A percentile compares a stretch with the other conserved stretches of the same genome.
phyloP scores from a whole-genome alignment of 2,113 vertebrate genomes.

The Charadrius vociferus region DNA sequence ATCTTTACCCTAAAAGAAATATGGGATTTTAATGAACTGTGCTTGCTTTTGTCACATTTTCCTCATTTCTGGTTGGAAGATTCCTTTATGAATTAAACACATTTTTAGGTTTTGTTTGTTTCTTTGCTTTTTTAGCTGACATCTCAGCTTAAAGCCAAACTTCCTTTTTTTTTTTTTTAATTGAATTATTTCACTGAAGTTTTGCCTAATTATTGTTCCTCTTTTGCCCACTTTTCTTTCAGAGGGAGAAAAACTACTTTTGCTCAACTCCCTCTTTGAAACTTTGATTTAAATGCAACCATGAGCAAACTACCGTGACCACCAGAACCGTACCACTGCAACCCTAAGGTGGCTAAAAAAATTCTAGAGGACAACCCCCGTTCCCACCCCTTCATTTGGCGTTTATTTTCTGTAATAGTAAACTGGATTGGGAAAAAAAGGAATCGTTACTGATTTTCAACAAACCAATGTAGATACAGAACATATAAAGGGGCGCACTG shows the following conservation, averaged over 20 bases:
- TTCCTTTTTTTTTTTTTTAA: not conserved
- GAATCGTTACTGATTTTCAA: not conserved
- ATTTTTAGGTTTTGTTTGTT: not conserved
- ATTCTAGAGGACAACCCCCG: not conserved
- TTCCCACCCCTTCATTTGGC: not conserved
- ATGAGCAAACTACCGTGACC: rapidly evolving
- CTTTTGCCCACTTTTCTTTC: not conserved
- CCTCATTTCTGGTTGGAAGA: not conserved
- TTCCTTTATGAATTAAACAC: not conserved
- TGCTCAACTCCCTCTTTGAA: not conserved
- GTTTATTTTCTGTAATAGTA: not conserved
- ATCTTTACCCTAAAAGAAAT: not conserved
- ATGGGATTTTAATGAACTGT: not conserved
- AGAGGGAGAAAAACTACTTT: not conserved
- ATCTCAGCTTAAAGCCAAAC: not conserved
- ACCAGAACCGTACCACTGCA: not conserved
- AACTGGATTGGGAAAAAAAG: not conserved
- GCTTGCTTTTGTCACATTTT: not conserved
- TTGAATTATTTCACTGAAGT: not conserved
- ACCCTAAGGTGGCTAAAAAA: not conserved
- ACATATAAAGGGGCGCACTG: not conserved
- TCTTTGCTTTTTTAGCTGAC: not conserved
- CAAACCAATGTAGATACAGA: not conserved
- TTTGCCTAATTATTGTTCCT: not conserved
- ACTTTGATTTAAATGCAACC: not conserved